Base-by-base conservation (phyloP, 2,888 invertebrate genomes). In the Lithophane semibrunnea region DNA sequence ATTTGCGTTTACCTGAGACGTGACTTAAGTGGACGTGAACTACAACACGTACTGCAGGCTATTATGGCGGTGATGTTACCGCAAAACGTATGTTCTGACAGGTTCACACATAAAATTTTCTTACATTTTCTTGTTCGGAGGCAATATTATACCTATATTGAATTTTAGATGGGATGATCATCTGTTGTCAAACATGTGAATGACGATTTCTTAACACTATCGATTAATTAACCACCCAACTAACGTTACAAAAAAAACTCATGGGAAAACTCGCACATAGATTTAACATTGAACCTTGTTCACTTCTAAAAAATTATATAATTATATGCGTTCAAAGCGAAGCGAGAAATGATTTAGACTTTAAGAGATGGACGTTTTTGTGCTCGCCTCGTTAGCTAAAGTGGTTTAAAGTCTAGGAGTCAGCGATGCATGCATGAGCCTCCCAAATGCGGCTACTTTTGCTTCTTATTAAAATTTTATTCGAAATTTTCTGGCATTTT, bases 391-490 rank as follows among this genome's bases (percentile, higher is more conserved):
- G 88, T 83, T 83, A 78, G 9, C 24, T 56, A 77, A 86, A 86
- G 84, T 83, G 84, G 84, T 75, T 88, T 79, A 77, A 78, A 77
- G 78, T 83, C 83, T 86, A 83, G 80, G 54, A 69, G 60, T 61
- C 86, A 83, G 63, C 88, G 84, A 60, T 69, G 86, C 88, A 79
- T 80, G 56, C 79, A 60, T 24, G 54, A 88, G 86, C 64, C 71
- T 68, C 73, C 78, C 24, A 80, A 88, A 88, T 83, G 78, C 78
- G 77, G 84, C 74, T 74, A 86, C 75, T 86, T 73, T 75, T 49
- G 69, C 71, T 65, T 83, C 73, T 86, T 86, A 83, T 86, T 87
- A 83, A 75, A 79, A 79, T 82, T 85, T 79, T 79, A 80, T 73
- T 84, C n/a, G 52, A 73, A 64, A 75, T 72, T 64, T 79, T 84